Conservation (phyloP, 30 jellyfish, hydroid and myxozoan genomes). For the Aurelia sp. region DNA sequence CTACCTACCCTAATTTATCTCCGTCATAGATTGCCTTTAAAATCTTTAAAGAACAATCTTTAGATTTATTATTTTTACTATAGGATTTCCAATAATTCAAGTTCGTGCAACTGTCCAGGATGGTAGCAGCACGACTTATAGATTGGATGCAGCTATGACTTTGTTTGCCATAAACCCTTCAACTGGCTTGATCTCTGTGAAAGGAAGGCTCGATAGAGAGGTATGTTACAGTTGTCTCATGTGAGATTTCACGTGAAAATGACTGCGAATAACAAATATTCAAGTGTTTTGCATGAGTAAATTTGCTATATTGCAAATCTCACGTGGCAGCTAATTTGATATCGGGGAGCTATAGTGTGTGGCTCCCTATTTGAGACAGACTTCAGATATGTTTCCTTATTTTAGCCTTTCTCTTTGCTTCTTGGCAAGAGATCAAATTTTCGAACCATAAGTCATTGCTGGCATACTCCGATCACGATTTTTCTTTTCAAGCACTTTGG, state of each 20-base stretch:
- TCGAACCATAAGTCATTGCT: no score
- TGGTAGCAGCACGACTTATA: slow-evolving; percentile 38
- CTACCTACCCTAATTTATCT: no score
- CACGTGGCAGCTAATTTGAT: background rate
- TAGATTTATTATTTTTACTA: background rate
- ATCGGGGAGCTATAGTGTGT: background rate
- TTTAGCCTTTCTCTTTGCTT: no score
- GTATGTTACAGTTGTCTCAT: no score
- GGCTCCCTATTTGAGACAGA: slow-evolving; percentile 5
- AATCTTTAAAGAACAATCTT: background rate
- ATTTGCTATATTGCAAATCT: no score
- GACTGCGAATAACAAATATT: no score
- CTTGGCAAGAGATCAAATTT: no score
- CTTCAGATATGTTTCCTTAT: background rate
- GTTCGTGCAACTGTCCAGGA: slow-evolving; percentile 35
- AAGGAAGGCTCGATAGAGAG: slow-evolving; percentile 46
- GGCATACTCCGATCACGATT: no score
- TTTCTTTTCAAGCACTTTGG: no score
- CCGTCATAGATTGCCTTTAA: no score
- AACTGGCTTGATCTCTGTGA: slow-evolving; percentile 60
- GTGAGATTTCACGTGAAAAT: no score
- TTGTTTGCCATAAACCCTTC: slow-evolving; percentile 44
- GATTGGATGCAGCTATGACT: background rate
- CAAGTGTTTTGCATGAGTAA: no score
- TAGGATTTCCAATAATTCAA: slow-evolving; percentile 43